Evolutionary conservation across 1,140 invertebrate genomes (phyloP), one percentile per base, ranked within the genome.

Genomic region (Chlorops oryzae): DNA sequence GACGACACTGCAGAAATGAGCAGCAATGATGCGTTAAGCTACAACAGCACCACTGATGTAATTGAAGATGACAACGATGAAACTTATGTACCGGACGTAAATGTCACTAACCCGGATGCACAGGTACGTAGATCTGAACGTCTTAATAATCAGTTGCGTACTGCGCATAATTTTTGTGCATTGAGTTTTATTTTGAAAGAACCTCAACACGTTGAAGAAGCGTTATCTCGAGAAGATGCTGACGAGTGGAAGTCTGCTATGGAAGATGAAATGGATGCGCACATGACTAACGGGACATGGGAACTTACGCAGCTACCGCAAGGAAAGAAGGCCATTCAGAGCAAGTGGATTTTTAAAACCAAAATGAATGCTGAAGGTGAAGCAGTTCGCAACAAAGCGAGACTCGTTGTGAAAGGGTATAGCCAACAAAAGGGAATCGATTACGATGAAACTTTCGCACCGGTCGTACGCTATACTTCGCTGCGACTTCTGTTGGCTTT

Each of bases 341-440:
- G n/a, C n/a, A n/a, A n/a, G n/a, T n/a, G n/a, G n/a, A n/a, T n/a
- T n/a, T n/a, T n/a, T n/a, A n/a, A n/a, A n/a, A n/a, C n/a, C n/a
- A n/a, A n/a, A n/a, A n/a, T n/a, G n/a, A n/a, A n/a, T n/a, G n/a
- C n/a, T n/a, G n/a, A n/a, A n/a, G n/a, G n/a, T n/a, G 35, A 40
- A 24, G 23, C 28, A 1, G 27, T 46, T 34, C 28, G 44, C 21
- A 5, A 20, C 5, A 46, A 46, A 13, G 28, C 32, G 5, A 6
- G 27, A 20, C 17, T 46, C 12, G 44, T 46, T 5, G 44, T 32
- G 9, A 48, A 48, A 24, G 46, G 46, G 2, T 48, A 40, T 27
- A 48, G 24, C n/a, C 46, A 48, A 39, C 12, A 48, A 27, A 48
- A 48, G n/a, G 37, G 46, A 38, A 48, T 39, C 10, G 46, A 38